A percentile compares a stretch with the other conserved stretches of the same genome.
Evolutionary conservation across 53 echinoderm and acorn worm genomes (phyloP).

Genomic region (Pentamera pediparva): DNA sequence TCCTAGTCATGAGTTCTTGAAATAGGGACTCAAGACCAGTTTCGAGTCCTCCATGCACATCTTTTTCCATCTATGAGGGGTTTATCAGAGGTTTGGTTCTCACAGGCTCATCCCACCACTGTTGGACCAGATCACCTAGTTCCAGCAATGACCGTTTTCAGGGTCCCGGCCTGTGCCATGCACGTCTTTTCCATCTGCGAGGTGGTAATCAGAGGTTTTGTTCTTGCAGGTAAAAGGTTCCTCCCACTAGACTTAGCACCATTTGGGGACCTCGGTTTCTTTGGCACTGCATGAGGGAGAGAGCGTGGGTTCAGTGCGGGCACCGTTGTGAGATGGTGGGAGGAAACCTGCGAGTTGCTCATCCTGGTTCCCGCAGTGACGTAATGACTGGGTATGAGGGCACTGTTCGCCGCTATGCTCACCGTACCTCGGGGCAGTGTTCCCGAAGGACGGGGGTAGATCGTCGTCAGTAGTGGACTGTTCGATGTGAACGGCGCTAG

Average conservation of each 20-base stretch:
- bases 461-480: not conserved
- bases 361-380: not conserved
- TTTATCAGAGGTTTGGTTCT: too few species aligned
- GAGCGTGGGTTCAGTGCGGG: not conserved
- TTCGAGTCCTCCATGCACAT: too few species aligned
- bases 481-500: too few species aligned
- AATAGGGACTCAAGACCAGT: too few species aligned
- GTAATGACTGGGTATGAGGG: not conserved
- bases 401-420: not conserved
- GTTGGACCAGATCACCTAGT: not conserved
- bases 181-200: slow-evolving; percentile 51
- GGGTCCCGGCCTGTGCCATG: not conserved
- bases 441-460: not conserved
- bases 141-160: slow-evolving; percentile 13
- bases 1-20: too few species aligned
- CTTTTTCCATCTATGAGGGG: too few species aligned
- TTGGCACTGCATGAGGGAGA: not conserved
- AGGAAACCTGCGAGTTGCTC: not conserved
- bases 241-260: not conserved
- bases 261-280: not conserved
- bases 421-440: not conserved
- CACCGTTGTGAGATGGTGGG: not conserved
- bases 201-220: slow-evolving; percentile 32
- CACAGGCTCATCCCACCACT: too few species aligned
- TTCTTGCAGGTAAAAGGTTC: not conserved